Evolutionary conservation across 2,888 invertebrate species (phyloP), one percentile per base, ranked within the genome.

Genomic region (Cacoxenus indagator): DNA sequence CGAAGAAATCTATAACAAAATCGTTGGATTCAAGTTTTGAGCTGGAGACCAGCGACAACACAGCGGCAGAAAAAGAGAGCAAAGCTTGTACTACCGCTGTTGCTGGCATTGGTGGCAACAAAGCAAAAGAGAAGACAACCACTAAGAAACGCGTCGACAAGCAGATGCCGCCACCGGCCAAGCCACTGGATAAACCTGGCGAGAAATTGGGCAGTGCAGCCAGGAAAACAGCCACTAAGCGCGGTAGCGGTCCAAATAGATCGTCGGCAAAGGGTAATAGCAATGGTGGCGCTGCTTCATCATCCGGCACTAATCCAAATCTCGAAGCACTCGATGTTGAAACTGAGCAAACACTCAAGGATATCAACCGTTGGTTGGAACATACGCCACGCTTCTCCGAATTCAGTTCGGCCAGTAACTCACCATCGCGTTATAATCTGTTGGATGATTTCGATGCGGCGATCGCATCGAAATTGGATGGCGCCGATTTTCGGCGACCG

Each of bases 331-430:
- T 93, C 22, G 92, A 92, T 79, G 89, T 92, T 71, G 93, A 93
- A 9, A 93, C 93, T 0, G 93, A 93, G 81, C 88, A 88, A 68
- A 88, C 88, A 0, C 67, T 94, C 0, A 93, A 96, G 90, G 96
- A 96, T 85, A 95, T 96, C 51, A 95, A 94, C 85, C 95, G 95
- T 81, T 96, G 95, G 95, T 88, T 96, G 70, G 95, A 95, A 81
- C 95, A 95, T 78, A 93, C 95, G 0, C 95, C 95, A 0, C 92
- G 92, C 76, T 91, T 92, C 72, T 91, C 93, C 0, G 93, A 92
- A 77, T 92, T 92, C 74, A 94, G 93, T 77, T 94, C 95, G 0
- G 93, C 92, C 6, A 93, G 93, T 79, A 94, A 94, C 86, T 95
- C 95, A 0, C 93, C 93, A 0, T 91, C 93, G 1, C 91, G 91